These are phyloP conservation scores for Staurois parvus DNA, from an alignment of 2,797 vertebrate genomes.

Conservation along the genomic window DNA sequence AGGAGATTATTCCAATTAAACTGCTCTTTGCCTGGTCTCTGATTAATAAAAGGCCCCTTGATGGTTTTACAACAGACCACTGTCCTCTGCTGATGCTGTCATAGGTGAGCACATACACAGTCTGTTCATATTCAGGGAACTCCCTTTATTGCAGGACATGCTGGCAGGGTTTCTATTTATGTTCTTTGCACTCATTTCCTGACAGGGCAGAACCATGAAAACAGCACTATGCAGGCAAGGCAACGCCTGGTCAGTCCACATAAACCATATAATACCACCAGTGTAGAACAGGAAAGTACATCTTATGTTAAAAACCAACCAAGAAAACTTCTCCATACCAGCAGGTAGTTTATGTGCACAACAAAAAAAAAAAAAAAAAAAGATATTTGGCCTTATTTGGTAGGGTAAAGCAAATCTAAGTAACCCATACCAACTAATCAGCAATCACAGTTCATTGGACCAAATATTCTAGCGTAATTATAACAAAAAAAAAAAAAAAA, in stretches of 20 bases:
- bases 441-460: too few relatives aligned
- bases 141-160: constrained; percentile 45
- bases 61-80: constrained; percentile 45
- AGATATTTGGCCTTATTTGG: too few relatives aligned
- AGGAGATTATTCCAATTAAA: constrained; percentile 33
- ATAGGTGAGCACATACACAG: constrained; percentile 28
- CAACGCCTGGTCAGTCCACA: constrained; percentile 21
- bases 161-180: constrained; percentile 49
- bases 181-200: constrained; percentile 48
- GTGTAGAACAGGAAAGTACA: constrained; percentile 1
- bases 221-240: constrained; percentile 31
- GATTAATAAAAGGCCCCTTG: constrained; percentile 55
- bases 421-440: too few relatives aligned
- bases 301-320: not conserved
- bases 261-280: not conserved
- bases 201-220: constrained; percentile 37
- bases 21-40: constrained; percentile 24
- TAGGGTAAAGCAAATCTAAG: too few relatives aligned
- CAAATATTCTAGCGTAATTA: too few relatives aligned
- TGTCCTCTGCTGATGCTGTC: constrained; percentile 47
- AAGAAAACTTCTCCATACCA: not conserved
- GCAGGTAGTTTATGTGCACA: too few relatives aligned
- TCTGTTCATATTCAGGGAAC: constrained; percentile 55
- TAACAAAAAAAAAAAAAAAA: too few relatives aligned
- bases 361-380: too few relatives aligned